Evolutionary conservation across 2,797 vertebrate genomes (phyloP).

Genomic region (Phaenicophaeus curvirostris): DNA sequence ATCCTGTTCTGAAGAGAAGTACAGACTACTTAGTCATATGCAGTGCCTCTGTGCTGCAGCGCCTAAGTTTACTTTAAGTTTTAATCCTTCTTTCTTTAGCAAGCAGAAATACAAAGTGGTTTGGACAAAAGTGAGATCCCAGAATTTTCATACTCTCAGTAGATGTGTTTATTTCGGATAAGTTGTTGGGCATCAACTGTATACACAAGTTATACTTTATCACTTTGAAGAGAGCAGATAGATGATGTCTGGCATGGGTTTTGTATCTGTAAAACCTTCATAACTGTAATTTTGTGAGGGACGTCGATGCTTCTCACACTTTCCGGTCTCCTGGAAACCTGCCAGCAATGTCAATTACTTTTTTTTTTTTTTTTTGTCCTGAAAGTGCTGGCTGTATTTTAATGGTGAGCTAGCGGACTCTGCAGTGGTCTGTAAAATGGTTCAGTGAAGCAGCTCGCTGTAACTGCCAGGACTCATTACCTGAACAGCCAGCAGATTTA

Average conservation of each 20-base stretch:
- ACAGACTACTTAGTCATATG: fast-evolving
- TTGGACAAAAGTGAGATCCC: fast-evolving
- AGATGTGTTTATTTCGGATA: not conserved
- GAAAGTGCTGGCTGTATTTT: not conserved
- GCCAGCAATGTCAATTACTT: not conserved
- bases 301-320: fast-evolving
- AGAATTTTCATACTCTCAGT: not conserved
- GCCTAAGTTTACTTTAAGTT: not conserved
- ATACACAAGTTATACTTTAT: fast-evolving
- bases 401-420: not conserved
- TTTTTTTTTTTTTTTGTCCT: no score
- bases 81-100: not conserved
- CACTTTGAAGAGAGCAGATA: not conserved
- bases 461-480: not conserved
- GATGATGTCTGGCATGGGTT: fast-evolving
- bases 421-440: fast-evolving
- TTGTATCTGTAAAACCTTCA: not conserved
- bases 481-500: fast-evolving
- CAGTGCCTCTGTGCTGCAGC: not conserved
- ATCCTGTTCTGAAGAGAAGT: not conserved
- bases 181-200: fast-evolving
- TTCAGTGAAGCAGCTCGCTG: not conserved
- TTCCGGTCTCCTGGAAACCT: not conserved
- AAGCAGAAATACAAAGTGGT: not conserved
- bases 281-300: not conserved